A percentile compares a stretch with the other conserved stretches of the same genome.
These are phyloP conservation scores for Opisthograptis luteolata DNA, from an alignment of 2,888 invertebrate genomes.

Conservation along the genomic window DNA sequence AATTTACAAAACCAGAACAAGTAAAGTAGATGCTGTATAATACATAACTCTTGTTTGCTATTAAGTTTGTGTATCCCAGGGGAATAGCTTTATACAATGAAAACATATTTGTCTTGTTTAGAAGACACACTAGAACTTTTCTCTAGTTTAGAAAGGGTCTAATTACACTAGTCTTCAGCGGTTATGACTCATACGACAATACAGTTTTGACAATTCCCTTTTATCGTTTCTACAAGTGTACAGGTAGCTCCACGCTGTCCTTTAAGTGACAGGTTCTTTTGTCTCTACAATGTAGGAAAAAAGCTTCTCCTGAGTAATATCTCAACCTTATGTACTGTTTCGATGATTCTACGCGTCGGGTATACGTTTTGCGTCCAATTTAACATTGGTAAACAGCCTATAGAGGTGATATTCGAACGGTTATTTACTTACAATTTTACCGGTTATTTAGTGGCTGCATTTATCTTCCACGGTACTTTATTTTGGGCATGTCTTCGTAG, in stretches of 20 bases:
- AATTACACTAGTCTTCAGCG: too few species aligned
- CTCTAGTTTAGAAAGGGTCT: too few species aligned
- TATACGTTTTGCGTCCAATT: constrained; percentile 47
- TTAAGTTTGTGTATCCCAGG: constrained; percentile 4
- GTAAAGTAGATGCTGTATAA: constrained; percentile 52
- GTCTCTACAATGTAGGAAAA: background rate
- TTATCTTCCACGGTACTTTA: constrained; percentile 3
- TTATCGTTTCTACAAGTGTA: too few species aligned
- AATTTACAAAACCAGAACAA: constrained; percentile 53
- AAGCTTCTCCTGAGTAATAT: background rate
- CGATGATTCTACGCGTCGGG: constrained; percentile 23
- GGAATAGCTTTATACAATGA: background rate
- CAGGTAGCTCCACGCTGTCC: too few species aligned
- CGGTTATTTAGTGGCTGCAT: background rate
- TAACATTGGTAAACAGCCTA: constrained; percentile 48
- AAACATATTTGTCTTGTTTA: background rate
- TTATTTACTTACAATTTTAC: constrained; percentile 43
- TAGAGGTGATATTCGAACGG: constrained; percentile 46
- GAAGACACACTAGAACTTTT: too few species aligned
- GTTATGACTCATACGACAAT: too few species aligned
- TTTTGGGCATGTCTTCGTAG: background rate
- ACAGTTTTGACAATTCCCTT: too few species aligned
- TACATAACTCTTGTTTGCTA: constrained; percentile 41
- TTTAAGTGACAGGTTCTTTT: background rate
- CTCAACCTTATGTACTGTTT: constrained; percentile 6